Conservation (phyloP, 2,888 invertebrate species). For the Biston stratarius region DNA sequence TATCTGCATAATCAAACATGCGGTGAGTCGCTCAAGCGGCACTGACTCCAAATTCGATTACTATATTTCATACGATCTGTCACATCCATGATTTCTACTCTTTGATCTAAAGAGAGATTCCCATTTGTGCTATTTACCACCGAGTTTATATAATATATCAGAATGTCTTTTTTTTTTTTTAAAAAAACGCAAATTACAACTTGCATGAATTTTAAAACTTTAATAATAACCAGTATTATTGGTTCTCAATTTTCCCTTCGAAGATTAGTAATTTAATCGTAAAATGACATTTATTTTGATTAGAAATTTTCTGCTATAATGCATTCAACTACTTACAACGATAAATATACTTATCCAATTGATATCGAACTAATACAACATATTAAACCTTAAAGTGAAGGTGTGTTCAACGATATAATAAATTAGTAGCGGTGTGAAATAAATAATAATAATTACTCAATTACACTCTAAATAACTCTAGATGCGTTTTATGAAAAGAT, state of each 20-base stretch:
- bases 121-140: not conserved
- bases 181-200: too few relatives aligned
- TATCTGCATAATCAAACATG: constrained; percentile 47
- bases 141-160: too few relatives aligned
- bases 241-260: too few relatives aligned
- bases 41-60: constrained; percentile 45
- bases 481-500: not conserved
- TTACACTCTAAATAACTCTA: not conserved
- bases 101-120: constrained; percentile 13
- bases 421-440: not conserved
- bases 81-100: constrained; percentile 22
- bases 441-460: not conserved
- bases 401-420: too few relatives aligned
- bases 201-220: too few relatives aligned
- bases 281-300: not conserved
- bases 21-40: constrained; percentile 39
- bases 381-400: not conserved
- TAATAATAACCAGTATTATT: too few relatives aligned
- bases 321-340: not conserved
- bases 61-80: constrained; percentile 32
- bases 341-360: not conserved
- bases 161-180: too few relatives aligned
- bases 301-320: not conserved
- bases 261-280: not conserved
- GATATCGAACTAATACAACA: not conserved